Conservation (phyloP, 2,113 vertebrate species). For the Mus musculus region GRCm39 chr16:28377501-28378000, state of each 20-base stretch:
- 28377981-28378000: not conserved
- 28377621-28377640: not conserved
- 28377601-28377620: not conserved
- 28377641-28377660: not conserved
- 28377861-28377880: not conserved
- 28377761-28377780: no score
- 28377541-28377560: not conserved
- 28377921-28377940: not conserved
- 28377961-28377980: not conserved
- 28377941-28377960: not conserved
- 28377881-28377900: not conserved
- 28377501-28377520: not conserved
- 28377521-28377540: not conserved
- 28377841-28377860: not conserved
- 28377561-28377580: not conserved
- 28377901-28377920: not conserved
- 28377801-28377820: not conserved
- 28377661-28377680: not conserved
- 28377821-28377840: not conserved
- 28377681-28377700: not conserved
- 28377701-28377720: not conserved
- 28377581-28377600: not conserved
- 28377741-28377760: not conserved
- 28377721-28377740: not conserved
- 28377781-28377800: not conserved